Evolutionary conservation across 1,140 invertebrate genomes (phyloP).

Genomic region (Cotesia glomerata): DNA sequence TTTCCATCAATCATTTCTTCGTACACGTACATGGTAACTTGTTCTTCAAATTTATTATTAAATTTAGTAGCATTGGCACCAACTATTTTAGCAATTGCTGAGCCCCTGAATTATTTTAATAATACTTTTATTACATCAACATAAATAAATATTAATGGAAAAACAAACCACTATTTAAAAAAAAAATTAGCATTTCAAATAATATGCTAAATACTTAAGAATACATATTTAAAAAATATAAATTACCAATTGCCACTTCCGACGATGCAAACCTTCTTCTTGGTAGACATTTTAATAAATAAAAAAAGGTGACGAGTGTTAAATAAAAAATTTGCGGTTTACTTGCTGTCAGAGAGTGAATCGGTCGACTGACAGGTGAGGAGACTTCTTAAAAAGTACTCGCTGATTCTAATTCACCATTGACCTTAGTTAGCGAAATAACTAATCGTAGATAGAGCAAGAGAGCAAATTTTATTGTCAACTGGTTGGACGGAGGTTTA

Average conservation of each 20-base stretch:
- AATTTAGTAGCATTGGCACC: conserved; percentile 71
- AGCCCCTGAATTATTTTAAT: conserved; percentile 69
- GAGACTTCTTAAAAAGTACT: background rate
- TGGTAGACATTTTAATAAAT: conserved; percentile 39
- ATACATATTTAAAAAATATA: background rate
- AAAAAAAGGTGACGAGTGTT: no score
- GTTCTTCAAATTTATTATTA: conserved; percentile 69
- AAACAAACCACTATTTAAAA: background rate
- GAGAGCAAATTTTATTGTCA: background rate
- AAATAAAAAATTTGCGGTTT: no score
- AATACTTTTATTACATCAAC: background rate
- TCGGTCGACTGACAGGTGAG: no score
- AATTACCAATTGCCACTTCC: conserved; percentile 76
- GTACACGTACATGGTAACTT: conserved; percentile 78
- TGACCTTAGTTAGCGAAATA: no score
- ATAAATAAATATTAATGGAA: background rate
- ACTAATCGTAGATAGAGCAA: background rate
- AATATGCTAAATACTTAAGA: background rate
- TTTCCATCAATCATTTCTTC: conserved; percentile 76
- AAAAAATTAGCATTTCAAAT: conserved; percentile 1
- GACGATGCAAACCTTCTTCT: conserved; percentile 69
- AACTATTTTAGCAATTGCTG: conserved; percentile 80
- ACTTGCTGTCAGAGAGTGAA: no score
- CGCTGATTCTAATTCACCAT: no score
- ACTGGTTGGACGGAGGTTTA: background rate